phyloP scores from a whole-genome alignment of 1,140 invertebrate genomes.

The Drosophila triauraria region DNA sequence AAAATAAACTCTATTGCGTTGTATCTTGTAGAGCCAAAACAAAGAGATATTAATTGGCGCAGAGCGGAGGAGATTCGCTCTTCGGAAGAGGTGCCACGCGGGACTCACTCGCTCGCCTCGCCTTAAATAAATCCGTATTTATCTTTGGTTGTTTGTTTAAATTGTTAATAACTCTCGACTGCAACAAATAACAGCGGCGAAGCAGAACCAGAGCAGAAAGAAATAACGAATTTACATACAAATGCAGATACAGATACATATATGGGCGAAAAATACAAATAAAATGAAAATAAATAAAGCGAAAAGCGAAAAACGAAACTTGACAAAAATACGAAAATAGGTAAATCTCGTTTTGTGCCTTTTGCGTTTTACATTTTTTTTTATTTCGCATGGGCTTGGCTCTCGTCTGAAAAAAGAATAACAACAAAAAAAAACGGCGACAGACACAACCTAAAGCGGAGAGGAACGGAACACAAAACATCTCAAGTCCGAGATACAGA shows the following conservation, averaged over 20 bases:
- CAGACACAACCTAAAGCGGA: conserved; percentile 32
- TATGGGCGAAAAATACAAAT: conserved; percentile 22
- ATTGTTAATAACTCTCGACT: conserved; percentile 70
- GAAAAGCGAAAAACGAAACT: conserved; percentile 52
- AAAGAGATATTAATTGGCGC: conserved; percentile 34
- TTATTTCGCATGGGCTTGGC: conserved; percentile 60
- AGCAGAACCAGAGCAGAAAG: conserved; percentile 26
- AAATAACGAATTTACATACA: conserved; percentile 44
- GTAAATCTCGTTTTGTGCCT: conserved; percentile 73
- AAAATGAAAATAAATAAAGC: conserved; percentile 21
- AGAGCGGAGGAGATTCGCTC: conserved; percentile 22
- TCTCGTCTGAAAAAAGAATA: conserved; percentile 34
- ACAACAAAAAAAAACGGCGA: conserved; percentile 9
- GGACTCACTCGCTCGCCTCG: conserved; percentile 10
- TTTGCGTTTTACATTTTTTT: conserved; percentile 65
- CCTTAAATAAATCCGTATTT: conserved; percentile 39
- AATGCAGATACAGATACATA: conserved; percentile 18
- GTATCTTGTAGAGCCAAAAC: conserved; percentile 4
- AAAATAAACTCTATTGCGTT: conserved; percentile 44
- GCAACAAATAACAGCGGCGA: conserved; percentile 54
- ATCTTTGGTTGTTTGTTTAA: conserved; percentile 60
- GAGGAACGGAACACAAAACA: conserved; percentile 21
- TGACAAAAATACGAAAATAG: conserved; percentile 64
- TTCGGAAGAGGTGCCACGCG: conserved; percentile 15
- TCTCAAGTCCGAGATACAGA: conserved; percentile 21